phyloP scores from a whole-genome alignment of 2,113 vertebrate species.

The Pygoscelis antarcticus region DNA sequence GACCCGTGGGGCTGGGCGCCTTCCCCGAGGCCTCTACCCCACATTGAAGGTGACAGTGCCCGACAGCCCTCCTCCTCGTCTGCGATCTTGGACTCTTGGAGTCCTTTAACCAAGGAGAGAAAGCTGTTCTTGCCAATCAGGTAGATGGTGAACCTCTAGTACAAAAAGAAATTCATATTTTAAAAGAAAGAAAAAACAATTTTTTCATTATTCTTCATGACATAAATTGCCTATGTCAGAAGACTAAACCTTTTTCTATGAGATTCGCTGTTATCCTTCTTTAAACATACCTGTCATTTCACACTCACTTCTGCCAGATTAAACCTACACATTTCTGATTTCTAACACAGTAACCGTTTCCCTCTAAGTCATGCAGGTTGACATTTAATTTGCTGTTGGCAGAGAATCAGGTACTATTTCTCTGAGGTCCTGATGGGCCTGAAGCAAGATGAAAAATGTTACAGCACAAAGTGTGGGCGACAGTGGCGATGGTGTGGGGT shows the following conservation, averaged over 20 bases:
- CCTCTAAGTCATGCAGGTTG: neutral
- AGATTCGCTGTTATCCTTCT: neutral
- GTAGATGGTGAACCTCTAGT: neutral
- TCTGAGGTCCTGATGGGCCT: neutral
- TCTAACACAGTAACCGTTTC: neutral
- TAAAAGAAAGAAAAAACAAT: neutral
- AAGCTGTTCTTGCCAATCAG: neutral
- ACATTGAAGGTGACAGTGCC: neutral
- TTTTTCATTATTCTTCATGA: neutral
- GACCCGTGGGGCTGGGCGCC: neutral
- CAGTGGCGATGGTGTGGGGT: neutral
- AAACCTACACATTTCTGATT: neutral
- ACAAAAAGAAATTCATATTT: neutral
- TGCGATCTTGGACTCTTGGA: neutral
- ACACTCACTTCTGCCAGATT: neutral
- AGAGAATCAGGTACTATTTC: neutral
- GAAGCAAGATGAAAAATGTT: neutral
- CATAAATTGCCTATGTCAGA: neutral
- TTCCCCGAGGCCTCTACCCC: neutral
- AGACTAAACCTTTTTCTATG: neutral
- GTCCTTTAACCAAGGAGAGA: neutral
- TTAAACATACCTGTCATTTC: neutral
- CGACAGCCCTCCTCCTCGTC: rapidly evolving
- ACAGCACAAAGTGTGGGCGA: neutral
- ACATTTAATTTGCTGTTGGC: neutral